phyloP scores from a whole-genome alignment of 2,113 vertebrate genomes.

The Muntiacus muntjak region DNA sequence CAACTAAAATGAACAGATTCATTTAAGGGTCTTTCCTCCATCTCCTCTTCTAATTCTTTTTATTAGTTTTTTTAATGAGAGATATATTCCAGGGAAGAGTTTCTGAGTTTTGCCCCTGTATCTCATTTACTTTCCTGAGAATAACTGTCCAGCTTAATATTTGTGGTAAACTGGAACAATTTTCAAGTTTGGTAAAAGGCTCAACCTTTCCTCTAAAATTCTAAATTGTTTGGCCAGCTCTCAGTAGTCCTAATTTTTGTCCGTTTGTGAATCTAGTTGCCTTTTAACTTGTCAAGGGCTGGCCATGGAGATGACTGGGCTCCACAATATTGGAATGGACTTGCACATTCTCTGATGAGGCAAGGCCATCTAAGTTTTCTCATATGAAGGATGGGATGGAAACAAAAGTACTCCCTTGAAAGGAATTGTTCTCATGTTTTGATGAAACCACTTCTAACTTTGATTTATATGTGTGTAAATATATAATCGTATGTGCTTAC shows the following conservation, averaged over 20 bases:
- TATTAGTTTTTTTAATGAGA: background rate
- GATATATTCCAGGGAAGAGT: background rate
- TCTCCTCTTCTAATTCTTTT: background rate
- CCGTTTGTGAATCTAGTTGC: slow-evolving; percentile 18
- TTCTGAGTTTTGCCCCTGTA: background rate
- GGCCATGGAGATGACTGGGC: slow-evolving; percentile 33
- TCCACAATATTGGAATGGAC: slow-evolving; percentile 2
- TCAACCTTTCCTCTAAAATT: background rate
- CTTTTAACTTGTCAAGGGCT: slow-evolving; percentile 22
- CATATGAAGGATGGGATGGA: background rate
- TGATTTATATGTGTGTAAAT: background rate
- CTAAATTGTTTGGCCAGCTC: slow-evolving; percentile 1
- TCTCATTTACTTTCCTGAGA: slow-evolving; percentile 13
- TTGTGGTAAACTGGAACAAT: background rate
- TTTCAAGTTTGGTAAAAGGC: background rate
- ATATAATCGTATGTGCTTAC: background rate
- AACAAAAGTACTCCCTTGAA: background rate
- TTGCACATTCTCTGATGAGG: background rate
- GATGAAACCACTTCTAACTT: slow-evolving; percentile 1
- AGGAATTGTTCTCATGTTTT: slow-evolving; percentile 10
- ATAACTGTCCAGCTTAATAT: background rate
- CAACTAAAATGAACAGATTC: background rate
- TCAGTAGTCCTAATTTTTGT: slow-evolving; percentile 27
- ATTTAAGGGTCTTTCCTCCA: background rate
- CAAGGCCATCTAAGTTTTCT: slow-evolving; percentile 27